Base-by-base conservation (phyloP, 1,140 invertebrate genomes). In the Plutomurus gul region DNA sequence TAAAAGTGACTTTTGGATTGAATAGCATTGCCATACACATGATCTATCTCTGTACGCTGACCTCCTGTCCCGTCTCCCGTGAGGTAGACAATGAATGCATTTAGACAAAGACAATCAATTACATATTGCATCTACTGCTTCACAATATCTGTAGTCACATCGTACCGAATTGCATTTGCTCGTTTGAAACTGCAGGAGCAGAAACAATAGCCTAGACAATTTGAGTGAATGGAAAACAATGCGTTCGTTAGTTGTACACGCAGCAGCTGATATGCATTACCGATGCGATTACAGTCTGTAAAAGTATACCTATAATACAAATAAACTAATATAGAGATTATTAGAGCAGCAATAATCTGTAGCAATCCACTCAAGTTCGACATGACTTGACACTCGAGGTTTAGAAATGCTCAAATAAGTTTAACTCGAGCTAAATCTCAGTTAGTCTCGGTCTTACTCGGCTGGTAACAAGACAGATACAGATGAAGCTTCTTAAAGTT, bases 331-430 rank as follows among this genome's bases (percentile, higher is more conserved):
- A n/a, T n/a, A 36, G 30, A 65, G 56, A 65, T 65, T 65, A 65
- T 27, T 65, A 65, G 56, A 65, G 56, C 56, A 65, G 27, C 13
- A 33, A 65, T 65, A 65, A 65, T 65, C 56, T 65, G 27, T 16
- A 56, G 16, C 16, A 20, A 65, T 25, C 56, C 27, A 65, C 56
- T 65, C 56, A 65, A 65, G 56, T 65, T 65, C 56, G 56, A 65
- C 56, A 65, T 65, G 56, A 65, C 56, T 65, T 65, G 56, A 65
- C 56, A 65, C 56, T 65, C 56, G 56, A 65, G 56, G 56, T 65
- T 65, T 65, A 65, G 56, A 33, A 65, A 65, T 65, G 56, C 56
- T 65, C 56, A 65, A 65, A 30, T 65, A 30, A 65, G 36, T 36
- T 33, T 65, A 65, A 27, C 56, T 33, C 33, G 13, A 56, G 51